Evolutionary conservation across 2,888 invertebrate genomes (phyloP).

Genomic region (Pyralis farinalis): DNA sequence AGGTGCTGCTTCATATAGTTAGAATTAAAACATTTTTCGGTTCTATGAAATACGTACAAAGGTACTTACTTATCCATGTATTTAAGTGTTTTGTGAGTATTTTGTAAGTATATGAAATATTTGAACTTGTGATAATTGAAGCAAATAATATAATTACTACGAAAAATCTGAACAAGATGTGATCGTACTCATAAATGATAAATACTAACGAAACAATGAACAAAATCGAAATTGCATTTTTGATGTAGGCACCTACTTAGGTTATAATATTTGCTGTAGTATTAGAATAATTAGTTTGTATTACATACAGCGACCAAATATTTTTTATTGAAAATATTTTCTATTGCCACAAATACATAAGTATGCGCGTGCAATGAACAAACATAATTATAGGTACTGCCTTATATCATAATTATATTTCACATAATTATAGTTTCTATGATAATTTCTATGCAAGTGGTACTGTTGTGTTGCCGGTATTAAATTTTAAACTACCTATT

Average conservation of each 20-base stretch:
- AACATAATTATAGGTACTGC: no score
- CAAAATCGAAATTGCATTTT: conserved; percentile 12
- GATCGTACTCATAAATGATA: not conserved
- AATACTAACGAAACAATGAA: not conserved
- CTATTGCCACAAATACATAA: not conserved
- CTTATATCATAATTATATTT: no score
- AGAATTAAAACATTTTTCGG: not conserved
- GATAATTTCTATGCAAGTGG: no score
- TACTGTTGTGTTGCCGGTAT: no score
- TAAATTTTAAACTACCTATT: no score
- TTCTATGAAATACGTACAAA: not conserved
- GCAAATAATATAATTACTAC: not conserved
- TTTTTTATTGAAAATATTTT: conserved; percentile 26
- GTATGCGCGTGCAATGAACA: no score
- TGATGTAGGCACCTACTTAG: conserved; percentile 10
- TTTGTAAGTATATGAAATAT: no score
- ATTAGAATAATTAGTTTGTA: conserved; percentile 18
- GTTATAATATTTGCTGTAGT: not conserved
- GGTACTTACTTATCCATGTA: no score
- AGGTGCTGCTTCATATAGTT: not conserved
- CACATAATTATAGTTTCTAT: no score
- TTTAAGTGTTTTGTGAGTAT: no score
- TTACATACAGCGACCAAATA: conserved; percentile 69
- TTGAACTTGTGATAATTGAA: not conserved
- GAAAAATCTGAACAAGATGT: no score